Evolutionary conservation across 2,888 invertebrate species (phyloP).

Genomic region (Sphaerophoria rueppellii): DNA sequence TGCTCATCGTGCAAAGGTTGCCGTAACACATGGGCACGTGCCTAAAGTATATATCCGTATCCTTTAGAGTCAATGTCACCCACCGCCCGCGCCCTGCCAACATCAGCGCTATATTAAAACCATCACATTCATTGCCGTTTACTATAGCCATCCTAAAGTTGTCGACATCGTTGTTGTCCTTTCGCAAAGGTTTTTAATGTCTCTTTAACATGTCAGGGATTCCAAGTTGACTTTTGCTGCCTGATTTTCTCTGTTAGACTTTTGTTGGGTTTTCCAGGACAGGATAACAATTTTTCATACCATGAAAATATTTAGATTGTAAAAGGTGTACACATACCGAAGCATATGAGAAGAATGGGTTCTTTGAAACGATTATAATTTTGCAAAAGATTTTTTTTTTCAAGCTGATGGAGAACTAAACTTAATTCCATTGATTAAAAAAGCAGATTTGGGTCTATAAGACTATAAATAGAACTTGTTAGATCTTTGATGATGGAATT

Average conservation of each 20-base stretch:
- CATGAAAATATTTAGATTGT: neutral
- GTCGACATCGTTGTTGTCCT: neutral
- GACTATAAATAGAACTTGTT: neutral
- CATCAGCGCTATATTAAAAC: too few species aligned
- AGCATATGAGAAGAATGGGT: neutral
- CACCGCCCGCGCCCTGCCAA: too few species aligned
- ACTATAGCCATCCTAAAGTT: too few species aligned
- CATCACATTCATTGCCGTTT: too few species aligned
- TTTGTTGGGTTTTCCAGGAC: slow-evolving; percentile 20
- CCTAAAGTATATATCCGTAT: too few species aligned
- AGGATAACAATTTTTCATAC: slow-evolving; percentile 31
- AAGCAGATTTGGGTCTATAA: neutral
- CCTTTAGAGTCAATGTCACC: too few species aligned
- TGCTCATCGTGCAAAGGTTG: too few species aligned
- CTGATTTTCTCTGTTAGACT: slow-evolving; percentile 11
- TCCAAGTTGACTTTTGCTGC: slow-evolving; percentile 44
- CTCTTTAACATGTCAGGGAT: slow-evolving; percentile 48
- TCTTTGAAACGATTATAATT: slow-evolving; percentile 8
- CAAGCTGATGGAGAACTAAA: neutral
- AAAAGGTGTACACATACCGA: neutral
- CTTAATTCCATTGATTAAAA: neutral
- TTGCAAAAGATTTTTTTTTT: neutral
- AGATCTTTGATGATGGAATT: neutral
- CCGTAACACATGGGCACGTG: too few species aligned
- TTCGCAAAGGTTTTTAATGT: slow-evolving; percentile 23